Conservation (phyloP, 2,797 vertebrate genomes). For the Microcaecilia unicolor region DNA sequence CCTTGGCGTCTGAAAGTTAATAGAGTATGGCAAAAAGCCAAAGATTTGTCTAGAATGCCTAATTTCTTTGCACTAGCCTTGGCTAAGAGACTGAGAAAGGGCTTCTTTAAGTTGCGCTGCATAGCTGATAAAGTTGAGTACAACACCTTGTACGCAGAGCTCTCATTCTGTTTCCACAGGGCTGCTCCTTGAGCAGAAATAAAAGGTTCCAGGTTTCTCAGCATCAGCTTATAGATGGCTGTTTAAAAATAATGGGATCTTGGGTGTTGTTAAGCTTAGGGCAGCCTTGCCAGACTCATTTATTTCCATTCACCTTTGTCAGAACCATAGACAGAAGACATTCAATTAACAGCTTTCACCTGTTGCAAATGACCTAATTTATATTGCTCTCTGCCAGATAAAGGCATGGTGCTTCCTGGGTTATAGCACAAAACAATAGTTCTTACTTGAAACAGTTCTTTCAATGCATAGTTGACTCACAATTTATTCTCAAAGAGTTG, state of each 20-base stretch:
- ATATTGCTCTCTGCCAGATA: slow-evolving; percentile 50
- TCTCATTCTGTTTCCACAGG: background rate
- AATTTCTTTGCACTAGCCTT: no score
- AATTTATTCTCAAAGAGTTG: no score
- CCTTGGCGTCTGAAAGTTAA: no score
- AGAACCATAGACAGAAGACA: slow-evolving; percentile 61
- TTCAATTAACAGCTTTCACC: slow-evolving; percentile 70
- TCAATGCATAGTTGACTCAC: no score
- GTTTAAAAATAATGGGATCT: slow-evolving; percentile 73
- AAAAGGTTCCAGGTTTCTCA: slow-evolving; percentile 67
- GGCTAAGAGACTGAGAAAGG: background rate
- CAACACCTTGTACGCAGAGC: slow-evolving; percentile 38
- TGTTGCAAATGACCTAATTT: slow-evolving; percentile 60
- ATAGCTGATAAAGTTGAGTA: slow-evolving; percentile 22
- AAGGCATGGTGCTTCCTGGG: slow-evolving; percentile 16
- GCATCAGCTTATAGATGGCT: slow-evolving; percentile 71
- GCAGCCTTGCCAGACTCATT: slow-evolving; percentile 64
- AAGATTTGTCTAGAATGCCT: no score
- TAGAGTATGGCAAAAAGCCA: no score
- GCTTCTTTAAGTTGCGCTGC: slow-evolving; percentile 26
- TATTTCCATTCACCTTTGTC: slow-evolving; percentile 69
- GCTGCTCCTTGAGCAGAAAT: slow-evolving; percentile 55
- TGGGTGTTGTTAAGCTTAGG: slow-evolving; percentile 65
- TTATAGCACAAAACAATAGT: no score
- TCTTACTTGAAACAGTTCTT: no score